A percentile compares a stretch with the other conserved stretches of the same genome.
Conservation (phyloP, 2,113 vertebrate genomes). For the Narcine bancroftii region DNA sequence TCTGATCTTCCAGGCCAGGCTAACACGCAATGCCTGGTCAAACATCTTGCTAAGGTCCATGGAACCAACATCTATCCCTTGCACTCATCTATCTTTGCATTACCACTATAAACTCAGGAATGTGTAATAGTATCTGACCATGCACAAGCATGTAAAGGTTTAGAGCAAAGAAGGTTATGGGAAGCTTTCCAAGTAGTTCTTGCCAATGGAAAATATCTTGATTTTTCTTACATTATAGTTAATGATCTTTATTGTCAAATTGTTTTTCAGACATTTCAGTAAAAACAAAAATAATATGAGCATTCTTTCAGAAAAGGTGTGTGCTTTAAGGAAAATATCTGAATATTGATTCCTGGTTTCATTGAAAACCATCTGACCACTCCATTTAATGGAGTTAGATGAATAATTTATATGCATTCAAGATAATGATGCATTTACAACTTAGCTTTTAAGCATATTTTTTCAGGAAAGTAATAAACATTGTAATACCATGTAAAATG, state of each 20-base stretch:
- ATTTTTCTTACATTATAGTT: neutral
- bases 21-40: no score
- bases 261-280: no score
- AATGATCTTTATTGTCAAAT: neutral
- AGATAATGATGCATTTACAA: slow-evolving; percentile 20
- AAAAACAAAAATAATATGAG: no score
- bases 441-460: slow-evolving; percentile 10
- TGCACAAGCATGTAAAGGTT: no score
- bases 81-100: no score
- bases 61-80: no score
- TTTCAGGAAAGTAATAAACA: slow-evolving; percentile 7
- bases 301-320: no score
- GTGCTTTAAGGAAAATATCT: slow-evolving; percentile 1
- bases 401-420: slow-evolving; percentile 31
- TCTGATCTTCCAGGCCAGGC: no score
- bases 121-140: no score
- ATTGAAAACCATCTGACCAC: neutral
- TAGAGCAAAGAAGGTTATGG: neutral
- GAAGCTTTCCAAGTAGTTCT: neutral
- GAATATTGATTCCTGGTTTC: neutral
- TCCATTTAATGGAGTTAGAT: neutral
- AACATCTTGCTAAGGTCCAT: no score
- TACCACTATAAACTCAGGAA: no score
- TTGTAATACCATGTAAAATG: neutral
- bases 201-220: neutral